Evolutionary conservation across 1,140 invertebrate genomes (phyloP).

Genomic region (Triops longicaudatus): DNA sequence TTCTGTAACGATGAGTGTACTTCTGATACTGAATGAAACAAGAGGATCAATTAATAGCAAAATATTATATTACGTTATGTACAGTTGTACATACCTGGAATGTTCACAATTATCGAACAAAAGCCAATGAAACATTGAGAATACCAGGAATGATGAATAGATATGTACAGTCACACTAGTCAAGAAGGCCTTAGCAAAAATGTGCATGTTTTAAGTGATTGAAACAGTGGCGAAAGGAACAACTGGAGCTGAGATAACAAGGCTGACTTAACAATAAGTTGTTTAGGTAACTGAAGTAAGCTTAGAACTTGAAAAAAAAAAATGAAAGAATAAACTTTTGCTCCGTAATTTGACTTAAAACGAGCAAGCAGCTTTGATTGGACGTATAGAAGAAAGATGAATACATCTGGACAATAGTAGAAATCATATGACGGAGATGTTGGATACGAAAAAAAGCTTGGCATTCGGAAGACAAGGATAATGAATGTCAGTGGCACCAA

Average conservation of each 20-base stretch:
- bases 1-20: too few species aligned
- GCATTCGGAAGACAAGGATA: slow-evolving; percentile 14
- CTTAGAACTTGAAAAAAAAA: background rate
- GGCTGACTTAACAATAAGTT: background rate
- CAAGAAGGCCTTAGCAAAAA: slow-evolving; percentile 8
- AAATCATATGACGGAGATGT: background rate
- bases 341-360: background rate
- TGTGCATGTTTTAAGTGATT: background rate
- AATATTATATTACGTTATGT: slow-evolving; percentile 16
- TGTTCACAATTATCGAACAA: background rate
- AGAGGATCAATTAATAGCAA: background rate
- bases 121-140: background rate
- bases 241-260: background rate
- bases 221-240: background rate
- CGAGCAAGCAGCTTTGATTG: background rate
- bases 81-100: slow-evolving; percentile 6
- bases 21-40: too few species aligned
- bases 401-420: background rate
- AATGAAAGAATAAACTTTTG: background rate
- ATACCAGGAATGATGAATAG: background rate
- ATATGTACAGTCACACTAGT: slow-evolving; percentile 15
- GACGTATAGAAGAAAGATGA: background rate
- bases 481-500: slow-evolving; percentile 7
- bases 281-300: background rate
- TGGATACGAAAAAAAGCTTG: background rate